These are phyloP conservation scores for Ectropis grisescens DNA, from an alignment of 1,140 invertebrate genomes.

Conservation along the genomic window DNA sequence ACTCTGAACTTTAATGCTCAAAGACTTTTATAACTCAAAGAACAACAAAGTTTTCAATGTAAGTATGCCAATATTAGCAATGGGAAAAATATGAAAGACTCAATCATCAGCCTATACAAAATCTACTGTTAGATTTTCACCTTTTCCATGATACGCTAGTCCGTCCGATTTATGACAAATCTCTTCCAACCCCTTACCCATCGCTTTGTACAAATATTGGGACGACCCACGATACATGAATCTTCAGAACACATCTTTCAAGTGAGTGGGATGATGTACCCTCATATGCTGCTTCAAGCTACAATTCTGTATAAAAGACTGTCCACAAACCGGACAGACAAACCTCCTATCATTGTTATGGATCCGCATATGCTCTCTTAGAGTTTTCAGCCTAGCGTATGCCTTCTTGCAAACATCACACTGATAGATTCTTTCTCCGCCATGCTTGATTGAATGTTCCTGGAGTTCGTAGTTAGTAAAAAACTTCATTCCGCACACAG, in stretches of 20 bases:
- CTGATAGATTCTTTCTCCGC: conserved; percentile 50
- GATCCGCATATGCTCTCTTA: conserved; percentile 68
- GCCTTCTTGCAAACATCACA: conserved; percentile 69
- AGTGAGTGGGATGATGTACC: conserved; percentile 40
- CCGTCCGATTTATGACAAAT: too few species aligned
- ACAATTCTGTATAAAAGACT: conserved; percentile 56
- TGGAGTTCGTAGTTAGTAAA: conserved; percentile 51
- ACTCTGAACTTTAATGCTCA: too few species aligned
- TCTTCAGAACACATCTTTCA: background rate
- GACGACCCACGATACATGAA: too few species aligned
- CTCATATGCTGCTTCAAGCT: conserved; percentile 48
- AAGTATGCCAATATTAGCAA: too few species aligned
- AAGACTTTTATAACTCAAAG: too few species aligned
- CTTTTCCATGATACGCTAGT: too few species aligned
- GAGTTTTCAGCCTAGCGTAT: conserved; percentile 65
- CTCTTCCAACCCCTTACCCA: too few species aligned
- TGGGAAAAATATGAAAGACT: too few species aligned
- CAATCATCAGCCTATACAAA: too few species aligned
- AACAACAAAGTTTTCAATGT: too few species aligned
- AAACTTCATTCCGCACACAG: conserved; percentile 53
- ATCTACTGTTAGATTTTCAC: too few species aligned
- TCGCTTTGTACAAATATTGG: too few species aligned
- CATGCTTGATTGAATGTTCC: conserved; percentile 52
- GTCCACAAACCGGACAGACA: conserved; percentile 58
- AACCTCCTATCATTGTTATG: conserved; percentile 58